These are phyloP conservation scores for Panonychus citri DNA, from an alignment of 1,140 invertebrate species.

Conservation along the genomic window DNA sequence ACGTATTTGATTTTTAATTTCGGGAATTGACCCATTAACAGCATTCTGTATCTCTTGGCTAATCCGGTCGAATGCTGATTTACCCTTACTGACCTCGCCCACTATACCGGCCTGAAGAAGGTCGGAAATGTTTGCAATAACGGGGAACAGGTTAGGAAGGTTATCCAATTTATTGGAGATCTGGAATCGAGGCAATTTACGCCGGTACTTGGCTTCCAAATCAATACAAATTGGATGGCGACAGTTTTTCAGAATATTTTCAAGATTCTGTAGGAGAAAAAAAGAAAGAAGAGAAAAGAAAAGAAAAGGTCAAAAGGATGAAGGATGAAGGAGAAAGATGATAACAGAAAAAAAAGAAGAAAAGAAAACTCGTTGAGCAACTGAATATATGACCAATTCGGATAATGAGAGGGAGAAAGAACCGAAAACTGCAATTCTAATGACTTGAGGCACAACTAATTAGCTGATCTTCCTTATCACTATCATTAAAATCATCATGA, in stretches of 20 bases:
- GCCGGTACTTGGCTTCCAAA: slow-evolving; percentile 2
- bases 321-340: no score
- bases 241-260: slow-evolving; percentile 5
- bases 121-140: slow-evolving; percentile 8
- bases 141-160: slow-evolving; percentile 4
- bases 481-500: not conserved
- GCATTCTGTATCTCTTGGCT: slow-evolving; percentile 7
- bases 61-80: slow-evolving; percentile 7
- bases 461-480: not conserved
- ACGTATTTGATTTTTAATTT: slow-evolving; percentile 7
- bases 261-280: not conserved
- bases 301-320: not conserved
- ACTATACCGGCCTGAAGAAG: slow-evolving; percentile 9
- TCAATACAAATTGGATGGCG: slow-evolving; percentile 4
- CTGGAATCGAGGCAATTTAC: slow-evolving; percentile 1
- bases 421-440: no score
- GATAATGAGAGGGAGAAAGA: no score
- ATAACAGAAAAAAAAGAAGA: no score
- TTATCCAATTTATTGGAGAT: slow-evolving; percentile 6
- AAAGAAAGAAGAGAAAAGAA: not conserved
- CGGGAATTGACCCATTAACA: slow-evolving; percentile 9
- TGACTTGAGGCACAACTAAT: no score
- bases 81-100: slow-evolving; percentile 8
- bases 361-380: not conserved
- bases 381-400: not conserved